Conservation (phyloP, 2,113 vertebrate species). For the Corythoichthys intestinalis region DNA sequence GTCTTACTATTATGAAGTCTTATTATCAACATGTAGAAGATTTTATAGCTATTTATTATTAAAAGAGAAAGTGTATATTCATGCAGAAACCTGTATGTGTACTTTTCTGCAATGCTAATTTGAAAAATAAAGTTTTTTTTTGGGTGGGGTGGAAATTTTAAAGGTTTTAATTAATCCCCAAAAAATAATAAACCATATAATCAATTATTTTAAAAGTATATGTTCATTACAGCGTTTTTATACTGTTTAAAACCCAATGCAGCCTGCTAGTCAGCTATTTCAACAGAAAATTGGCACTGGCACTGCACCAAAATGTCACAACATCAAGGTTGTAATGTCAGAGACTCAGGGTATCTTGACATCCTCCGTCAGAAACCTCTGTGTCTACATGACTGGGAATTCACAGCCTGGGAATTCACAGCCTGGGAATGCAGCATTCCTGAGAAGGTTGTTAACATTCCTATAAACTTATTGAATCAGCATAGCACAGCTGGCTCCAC, state of each 20-base stretch:
- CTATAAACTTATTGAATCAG: conserved; percentile 57
- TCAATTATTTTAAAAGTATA: too few species aligned
- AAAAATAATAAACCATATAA: too few species aligned
- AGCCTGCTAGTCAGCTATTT: not conserved
- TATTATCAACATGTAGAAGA: too few species aligned
- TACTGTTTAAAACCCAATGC: not conserved
- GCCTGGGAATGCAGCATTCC: conserved; percentile 60
- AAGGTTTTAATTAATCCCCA: too few species aligned
- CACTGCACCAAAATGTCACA: not conserved
- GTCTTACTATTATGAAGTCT: too few species aligned
- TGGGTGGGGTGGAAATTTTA: too few species aligned
- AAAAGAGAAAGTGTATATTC: too few species aligned
- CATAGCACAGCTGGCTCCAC: conserved; percentile 53
- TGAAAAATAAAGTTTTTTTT: too few species aligned
- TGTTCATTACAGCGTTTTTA: too few species aligned
- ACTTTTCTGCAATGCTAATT: too few species aligned
- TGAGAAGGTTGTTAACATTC: conserved; percentile 65
- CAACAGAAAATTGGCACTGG: not conserved
- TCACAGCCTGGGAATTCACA: conserved; percentile 39
- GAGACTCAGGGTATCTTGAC: conserved; percentile 15
- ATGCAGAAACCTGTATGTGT: too few species aligned
- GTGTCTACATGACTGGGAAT: conserved; percentile 41
- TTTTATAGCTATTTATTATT: too few species aligned
- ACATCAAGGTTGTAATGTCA: conserved; percentile 10
- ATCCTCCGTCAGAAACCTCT: conserved; percentile 36